Conservation (phyloP, 2,113 vertebrate genomes). For the Nerophis ophidion region DNA sequence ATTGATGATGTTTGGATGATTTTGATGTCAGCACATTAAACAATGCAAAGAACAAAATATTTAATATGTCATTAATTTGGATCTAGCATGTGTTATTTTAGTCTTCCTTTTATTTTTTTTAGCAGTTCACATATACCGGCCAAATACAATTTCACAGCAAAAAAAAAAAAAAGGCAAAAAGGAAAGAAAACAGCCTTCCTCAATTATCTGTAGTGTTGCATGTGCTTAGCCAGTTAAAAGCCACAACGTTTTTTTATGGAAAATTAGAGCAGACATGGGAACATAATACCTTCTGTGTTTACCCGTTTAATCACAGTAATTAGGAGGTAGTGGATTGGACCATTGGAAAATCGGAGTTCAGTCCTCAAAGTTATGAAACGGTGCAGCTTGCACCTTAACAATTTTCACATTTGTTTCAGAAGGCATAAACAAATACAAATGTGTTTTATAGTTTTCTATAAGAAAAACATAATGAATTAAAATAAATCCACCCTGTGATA, state of each 20-base stretch:
- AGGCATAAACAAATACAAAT: no score
- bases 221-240: slow-evolving; percentile 20
- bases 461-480: no score
- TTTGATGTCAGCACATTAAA: no score
- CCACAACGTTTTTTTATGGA: slow-evolving; percentile 25
- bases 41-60: no score
- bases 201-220: slow-evolving; percentile 6
- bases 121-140: slow-evolving; percentile 12
- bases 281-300: slow-evolving; percentile 6
- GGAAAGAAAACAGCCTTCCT: background rate
- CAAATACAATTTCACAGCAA: background rate
- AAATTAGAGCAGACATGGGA: slow-evolving; percentile 28
- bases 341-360: background rate
- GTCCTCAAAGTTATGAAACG: slow-evolving; percentile 1
- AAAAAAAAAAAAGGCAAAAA: background rate
- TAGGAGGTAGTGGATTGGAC: slow-evolving; percentile 11
- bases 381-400: slow-evolving; percentile 35
- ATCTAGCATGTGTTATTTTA: no score
- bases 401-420: slow-evolving; percentile 3
- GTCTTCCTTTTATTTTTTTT: no score
- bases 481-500: no score
- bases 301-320: slow-evolving; percentile 27
- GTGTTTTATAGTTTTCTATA: no score
- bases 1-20: no score
- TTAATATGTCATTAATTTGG: no score